phyloP scores from a whole-genome alignment of 1,140 invertebrate genomes.

The Laupala kohalensis region DNA sequence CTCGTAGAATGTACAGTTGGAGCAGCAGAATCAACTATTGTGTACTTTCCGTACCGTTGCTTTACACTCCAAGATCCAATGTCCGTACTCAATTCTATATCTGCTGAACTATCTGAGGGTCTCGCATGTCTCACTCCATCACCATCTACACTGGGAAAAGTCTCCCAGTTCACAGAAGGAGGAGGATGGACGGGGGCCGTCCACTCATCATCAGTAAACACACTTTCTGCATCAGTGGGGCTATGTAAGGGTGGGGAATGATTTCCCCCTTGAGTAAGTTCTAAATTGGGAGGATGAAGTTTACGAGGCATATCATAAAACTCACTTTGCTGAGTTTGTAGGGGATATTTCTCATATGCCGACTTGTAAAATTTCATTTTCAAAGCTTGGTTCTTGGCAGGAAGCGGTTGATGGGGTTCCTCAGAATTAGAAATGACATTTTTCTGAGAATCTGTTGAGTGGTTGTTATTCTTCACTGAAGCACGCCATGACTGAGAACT shows the following conservation, averaged over 20 bases:
- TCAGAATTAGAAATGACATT: too few relatives aligned
- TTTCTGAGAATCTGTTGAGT: background rate
- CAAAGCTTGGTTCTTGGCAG: background rate
- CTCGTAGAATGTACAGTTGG: background rate
- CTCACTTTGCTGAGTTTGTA: conserved; percentile 14
- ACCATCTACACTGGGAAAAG: conserved; percentile 30
- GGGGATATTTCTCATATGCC: background rate
- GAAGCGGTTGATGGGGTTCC: background rate
- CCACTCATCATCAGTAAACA: conserved; percentile 44
- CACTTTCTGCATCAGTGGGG: conserved; percentile 41
- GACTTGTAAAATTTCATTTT: background rate
- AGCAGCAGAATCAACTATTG: conserved; percentile 27
- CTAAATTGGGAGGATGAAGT: conserved; percentile 21
- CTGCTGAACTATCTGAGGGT: conserved; percentile 38
- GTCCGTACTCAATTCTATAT: conserved; percentile 30
- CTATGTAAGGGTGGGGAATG: conserved; percentile 33
- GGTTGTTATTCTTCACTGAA: background rate
- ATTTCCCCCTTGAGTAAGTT: conserved; percentile 12
- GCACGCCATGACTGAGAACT: background rate
- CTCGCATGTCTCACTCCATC: conserved; percentile 24
- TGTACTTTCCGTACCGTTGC: conserved; percentile 39
- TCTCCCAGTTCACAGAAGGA: conserved; percentile 37
- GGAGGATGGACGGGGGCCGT: conserved; percentile 15
- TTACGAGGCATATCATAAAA: conserved; percentile 40
- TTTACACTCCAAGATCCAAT: conserved; percentile 40